Base-by-base conservation (phyloP, 2,888 invertebrate species). In the Panorpa germanica region DNA sequence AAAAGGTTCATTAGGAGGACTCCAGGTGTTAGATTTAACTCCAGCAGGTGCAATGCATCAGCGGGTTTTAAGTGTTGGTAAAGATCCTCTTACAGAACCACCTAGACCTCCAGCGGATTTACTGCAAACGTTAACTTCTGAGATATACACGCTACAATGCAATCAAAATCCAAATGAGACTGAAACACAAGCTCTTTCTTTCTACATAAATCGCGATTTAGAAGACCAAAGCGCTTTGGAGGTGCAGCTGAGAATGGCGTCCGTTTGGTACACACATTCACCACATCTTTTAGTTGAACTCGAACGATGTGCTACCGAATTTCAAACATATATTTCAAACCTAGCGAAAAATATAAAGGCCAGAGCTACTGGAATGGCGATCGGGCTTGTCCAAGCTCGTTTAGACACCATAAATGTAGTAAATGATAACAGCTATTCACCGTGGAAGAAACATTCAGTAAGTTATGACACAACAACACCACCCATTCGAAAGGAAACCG, bases 291-390 rank as follows among this genome's bases (percentile, higher is more conserved):
- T 93, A 31, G 65, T 70, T 18, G 91, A 91, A 51, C 58, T 93
- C 35, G 74, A 78, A 43, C 78, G 80, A 21, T 93, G 91, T 52
- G 78, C 83, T 8, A 74, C 78, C 9, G 83, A 88, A 56, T 90
- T 91, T 53, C 80, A 82, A 48, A 19, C 5, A 4, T 8, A 22
- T 55, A 59, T 81, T 40, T 71, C 78, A 31, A 75, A 80, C 49
- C 63, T 90, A 38, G 85, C 86, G 9, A 65, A 74, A 31, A 82
- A 86, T 29, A 76, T 93, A 41, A 76, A 78, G 39, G 73, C 77
- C 31, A 91, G 90, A 31, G 93, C 93, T 19, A 80, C 86, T 0
- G 90, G 91, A 55, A 83, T 93, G 71, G 93, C 93, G 14, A 69
- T 82, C 35, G 86, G 83, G 1, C 64, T 93, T 34, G 82, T 83